These are phyloP conservation scores for Gymnarchus niloticus DNA, from an alignment of 2,113 vertebrate species.

Conservation along the genomic window DNA sequence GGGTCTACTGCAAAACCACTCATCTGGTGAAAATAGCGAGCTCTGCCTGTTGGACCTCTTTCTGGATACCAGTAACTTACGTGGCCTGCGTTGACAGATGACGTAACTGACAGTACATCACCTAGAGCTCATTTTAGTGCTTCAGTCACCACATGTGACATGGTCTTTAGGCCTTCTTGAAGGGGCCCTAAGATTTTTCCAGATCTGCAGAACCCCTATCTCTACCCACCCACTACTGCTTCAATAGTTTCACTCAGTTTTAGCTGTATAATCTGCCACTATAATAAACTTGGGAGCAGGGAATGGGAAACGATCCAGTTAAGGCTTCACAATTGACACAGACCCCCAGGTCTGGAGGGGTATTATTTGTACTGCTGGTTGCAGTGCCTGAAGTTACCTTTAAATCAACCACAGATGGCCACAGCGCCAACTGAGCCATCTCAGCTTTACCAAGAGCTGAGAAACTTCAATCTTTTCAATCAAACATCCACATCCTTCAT, in stretches of 20 bases:
- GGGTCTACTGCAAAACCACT: not conserved
- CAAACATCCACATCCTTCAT: conserved; percentile 12
- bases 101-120: not conserved
- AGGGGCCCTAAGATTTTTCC: not conserved
- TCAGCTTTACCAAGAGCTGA: not conserved
- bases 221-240: not conserved
- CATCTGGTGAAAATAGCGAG: not conserved
- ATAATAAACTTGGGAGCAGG: not conserved
- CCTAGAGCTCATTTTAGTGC: not conserved
- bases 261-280: not conserved
- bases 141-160: not conserved
- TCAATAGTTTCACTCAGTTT: not conserved
- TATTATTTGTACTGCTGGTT: conserved; percentile 10
- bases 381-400: not conserved
- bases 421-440: not conserved
- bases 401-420: not conserved
- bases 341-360: too few species aligned
- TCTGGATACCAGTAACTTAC: not conserved
- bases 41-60: not conserved
- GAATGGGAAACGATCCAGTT: not conserved
- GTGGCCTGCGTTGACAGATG: not conserved
- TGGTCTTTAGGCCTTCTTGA: not conserved
- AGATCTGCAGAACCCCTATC: not conserved
- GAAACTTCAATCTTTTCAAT: not conserved
- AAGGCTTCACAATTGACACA: not conserved